Evolutionary conservation across 1,140 invertebrate genomes (phyloP), one percentile per base, ranked within the genome.

Genomic region (Latrodectus geometricus): DNA sequence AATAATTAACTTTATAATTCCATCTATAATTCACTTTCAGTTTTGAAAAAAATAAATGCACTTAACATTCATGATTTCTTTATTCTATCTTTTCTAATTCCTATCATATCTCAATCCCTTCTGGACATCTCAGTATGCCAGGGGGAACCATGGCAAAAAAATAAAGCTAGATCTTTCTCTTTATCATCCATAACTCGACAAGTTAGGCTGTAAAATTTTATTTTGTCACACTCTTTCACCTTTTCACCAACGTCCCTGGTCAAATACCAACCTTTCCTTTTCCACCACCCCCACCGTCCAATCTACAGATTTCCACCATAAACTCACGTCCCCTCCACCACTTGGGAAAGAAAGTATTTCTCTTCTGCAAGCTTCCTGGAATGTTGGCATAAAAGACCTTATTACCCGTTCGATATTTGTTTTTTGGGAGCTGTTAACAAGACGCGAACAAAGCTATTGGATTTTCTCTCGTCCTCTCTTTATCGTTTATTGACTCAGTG

Each of bases 391-490:
- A 84, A 84, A 84, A 84, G 82, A 68, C 82, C 82, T 76, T 84
- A 84, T 84, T 84, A 84, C 82, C 68, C 68, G 82, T 84, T 61
- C 82, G 73, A 84, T 84, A 84, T 84, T 76, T 84, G 72, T 84
- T 69, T 69, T 54, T 54, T 15, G 49, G 35, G 23, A 21, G 72
- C 82, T 84, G 82, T 84, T 84, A 84, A 84, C 82, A 84, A 84
- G 82, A 69, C 48, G 52, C 82, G 82, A 84, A 84, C 82, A 84
- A 84, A 84, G 82, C 72, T 76, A 84, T 84, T 84, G 82, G 73
- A 69, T 76, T 61, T 76, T 84, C 73, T 72, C 54, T 70, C 54
- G 70, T 48, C 21, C 49, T 21, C 23, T 61, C 66, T 84, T 84
- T 84, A 84, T 84, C 82, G 82, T 84, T 84, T 84, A 84, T 84